Conservation (phyloP, 2,888 invertebrate species). For the Heliconius erato region DNA sequence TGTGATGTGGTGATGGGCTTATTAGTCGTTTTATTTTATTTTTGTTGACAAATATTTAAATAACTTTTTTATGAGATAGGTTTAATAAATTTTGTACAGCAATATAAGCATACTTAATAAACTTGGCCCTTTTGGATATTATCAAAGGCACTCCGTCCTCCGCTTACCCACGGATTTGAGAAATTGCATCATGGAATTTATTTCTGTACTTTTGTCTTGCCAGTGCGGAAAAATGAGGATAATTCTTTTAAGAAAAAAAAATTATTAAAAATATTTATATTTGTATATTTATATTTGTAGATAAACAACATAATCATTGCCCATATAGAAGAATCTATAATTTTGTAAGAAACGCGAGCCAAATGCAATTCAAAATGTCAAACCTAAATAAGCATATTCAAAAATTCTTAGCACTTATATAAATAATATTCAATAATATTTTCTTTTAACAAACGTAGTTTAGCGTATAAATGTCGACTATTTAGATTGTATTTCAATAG, state of each 20-base stretch:
- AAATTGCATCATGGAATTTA: too few relatives aligned
- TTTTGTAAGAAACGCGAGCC: not conserved
- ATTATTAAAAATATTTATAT: too few relatives aligned
- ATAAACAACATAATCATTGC: not conserved
- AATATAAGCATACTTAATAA: not conserved
- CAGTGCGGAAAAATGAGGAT: too few relatives aligned
- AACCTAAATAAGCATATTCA: slow-evolving; percentile 16
- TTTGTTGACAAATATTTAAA: not conserved
- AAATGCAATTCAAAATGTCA: not conserved
- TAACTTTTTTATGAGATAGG: not conserved
- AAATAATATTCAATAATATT: not conserved
- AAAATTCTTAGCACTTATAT: slow-evolving; percentile 3
- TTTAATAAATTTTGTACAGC: not conserved
- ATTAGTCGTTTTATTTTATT: slow-evolving; percentile 9
- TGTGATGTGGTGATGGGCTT: not conserved
- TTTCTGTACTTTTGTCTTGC: too few relatives aligned
- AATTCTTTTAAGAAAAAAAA: too few relatives aligned
- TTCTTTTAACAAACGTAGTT: not conserved
- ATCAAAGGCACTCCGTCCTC: not conserved
- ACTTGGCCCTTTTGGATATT: too few relatives aligned
- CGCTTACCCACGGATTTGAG: too few relatives aligned
- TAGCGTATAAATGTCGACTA: slow-evolving; percentile 55
- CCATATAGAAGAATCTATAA: not conserved
- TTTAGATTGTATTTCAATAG: slow-evolving; percentile 67
- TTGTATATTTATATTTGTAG: too few relatives aligned